Conservation (phyloP, 2,797 vertebrate species). For the Aplochiton taeniatus region DNA sequence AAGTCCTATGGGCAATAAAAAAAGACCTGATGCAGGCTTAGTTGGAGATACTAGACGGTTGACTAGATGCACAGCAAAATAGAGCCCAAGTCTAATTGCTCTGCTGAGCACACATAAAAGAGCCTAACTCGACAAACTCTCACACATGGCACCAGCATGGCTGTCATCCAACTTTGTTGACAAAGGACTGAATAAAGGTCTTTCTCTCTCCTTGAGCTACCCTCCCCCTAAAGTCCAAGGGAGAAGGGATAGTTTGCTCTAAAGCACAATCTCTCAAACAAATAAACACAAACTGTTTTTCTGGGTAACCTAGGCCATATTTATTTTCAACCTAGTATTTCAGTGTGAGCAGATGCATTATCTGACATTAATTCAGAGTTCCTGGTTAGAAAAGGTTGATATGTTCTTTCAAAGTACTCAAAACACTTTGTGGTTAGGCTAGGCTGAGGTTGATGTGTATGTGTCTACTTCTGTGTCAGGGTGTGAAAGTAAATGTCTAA, state of each 20-base stretch:
- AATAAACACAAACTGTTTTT: neutral
- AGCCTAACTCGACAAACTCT: slow-evolving; percentile 32
- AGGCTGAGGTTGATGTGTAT: neutral
- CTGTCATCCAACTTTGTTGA: slow-evolving; percentile 63
- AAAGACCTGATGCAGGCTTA: slow-evolving; percentile 24
- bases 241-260: too few relatives aligned
- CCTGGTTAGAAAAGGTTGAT: too few relatives aligned
- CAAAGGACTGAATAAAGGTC: slow-evolving; percentile 61
- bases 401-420: too few relatives aligned
- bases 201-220: slow-evolving; percentile 26
- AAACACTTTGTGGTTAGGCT: too few relatives aligned
- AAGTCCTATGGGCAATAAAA: neutral
- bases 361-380: too few relatives aligned
- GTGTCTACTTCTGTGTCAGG: slow-evolving; percentile 28
- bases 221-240: slow-evolving; percentile 12
- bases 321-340: too few relatives aligned
- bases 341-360: too few relatives aligned
- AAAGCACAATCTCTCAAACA: slow-evolving; percentile 1
- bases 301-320: too few relatives aligned
- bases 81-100: slow-evolving; percentile 26
- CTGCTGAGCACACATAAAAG: slow-evolving; percentile 49
- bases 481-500: neutral
- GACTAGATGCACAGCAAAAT: slow-evolving; percentile 33
- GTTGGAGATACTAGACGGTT: neutral
- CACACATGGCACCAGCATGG: slow-evolving; percentile 43